Conservation (phyloP, 2,888 invertebrate genomes). For the Idaea dimidiata region DNA sequence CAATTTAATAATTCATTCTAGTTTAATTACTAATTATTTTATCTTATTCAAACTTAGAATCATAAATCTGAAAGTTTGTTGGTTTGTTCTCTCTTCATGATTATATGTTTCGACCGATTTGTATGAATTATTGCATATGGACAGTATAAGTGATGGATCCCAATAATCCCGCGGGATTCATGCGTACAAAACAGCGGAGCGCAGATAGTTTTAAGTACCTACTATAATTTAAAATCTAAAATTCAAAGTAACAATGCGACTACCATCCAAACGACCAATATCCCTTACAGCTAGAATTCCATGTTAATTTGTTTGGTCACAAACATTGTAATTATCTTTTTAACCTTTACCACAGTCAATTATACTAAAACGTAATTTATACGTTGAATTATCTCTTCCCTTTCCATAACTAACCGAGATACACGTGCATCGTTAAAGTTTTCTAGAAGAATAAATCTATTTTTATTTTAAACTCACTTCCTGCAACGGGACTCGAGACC, state of each 20-base stretch:
- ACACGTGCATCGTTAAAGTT: not conserved
- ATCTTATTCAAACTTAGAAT: no score
- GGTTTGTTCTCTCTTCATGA: no score
- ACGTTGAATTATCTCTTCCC: not conserved
- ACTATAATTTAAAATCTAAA: no score
- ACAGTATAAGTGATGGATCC: no score
- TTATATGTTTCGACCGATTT: no score
- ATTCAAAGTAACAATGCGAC: not conserved
- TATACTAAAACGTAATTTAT: not conserved
- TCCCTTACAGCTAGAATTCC: not conserved
- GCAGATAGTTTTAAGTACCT: no score
- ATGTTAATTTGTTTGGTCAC: not conserved
- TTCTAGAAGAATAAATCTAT: not conserved
- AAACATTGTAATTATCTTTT: not conserved
- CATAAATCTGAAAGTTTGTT: no score
- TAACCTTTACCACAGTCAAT: not conserved
- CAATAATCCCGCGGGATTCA: no score
- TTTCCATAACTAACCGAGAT: not conserved
- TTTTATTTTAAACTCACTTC: constrained; percentile 46
- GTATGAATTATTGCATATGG: no score
- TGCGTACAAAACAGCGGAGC: no score
- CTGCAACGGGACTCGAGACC: constrained; percentile 40
- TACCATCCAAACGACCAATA: not conserved
- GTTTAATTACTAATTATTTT: no score
- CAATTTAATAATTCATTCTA: no score